Evolutionary conservation across 2,113 vertebrate species (phyloP).

Genomic region (Gila orcuttii): DNA sequence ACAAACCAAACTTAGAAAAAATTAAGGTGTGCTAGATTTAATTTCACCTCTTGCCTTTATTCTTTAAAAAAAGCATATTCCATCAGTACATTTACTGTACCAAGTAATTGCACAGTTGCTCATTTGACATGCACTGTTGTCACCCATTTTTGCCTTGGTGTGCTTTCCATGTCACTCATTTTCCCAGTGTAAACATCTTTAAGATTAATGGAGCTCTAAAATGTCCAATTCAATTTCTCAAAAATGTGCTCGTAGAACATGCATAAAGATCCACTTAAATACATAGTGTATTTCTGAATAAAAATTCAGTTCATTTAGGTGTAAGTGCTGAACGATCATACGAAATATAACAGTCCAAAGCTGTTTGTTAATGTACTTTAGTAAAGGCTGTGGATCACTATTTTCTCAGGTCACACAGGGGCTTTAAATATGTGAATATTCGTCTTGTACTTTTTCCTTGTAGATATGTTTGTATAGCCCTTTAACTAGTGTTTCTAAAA

Average conservation of each 20-base stretch:
- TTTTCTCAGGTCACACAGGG: constrained; percentile 27
- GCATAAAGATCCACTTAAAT: not conserved
- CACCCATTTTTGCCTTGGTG: not conserved
- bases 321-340: not conserved
- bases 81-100: not conserved
- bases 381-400: not conserved
- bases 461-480: constrained; percentile 35
- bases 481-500: constrained; percentile 25
- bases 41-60: not conserved
- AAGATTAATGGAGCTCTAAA: not conserved
- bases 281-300: not conserved
- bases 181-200: not conserved
- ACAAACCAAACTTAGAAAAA: not conserved
- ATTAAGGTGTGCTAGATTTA: not conserved
- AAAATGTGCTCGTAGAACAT: not conserved
- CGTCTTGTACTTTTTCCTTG: constrained; percentile 28
- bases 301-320: not conserved
- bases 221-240: not conserved
- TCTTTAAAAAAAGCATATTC: not conserved
- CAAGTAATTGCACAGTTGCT: not conserved
- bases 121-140: not conserved
- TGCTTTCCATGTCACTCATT: not conserved
- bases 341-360: not conserved
- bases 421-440: constrained; percentile 9
- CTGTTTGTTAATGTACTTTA: not conserved